Conservation (phyloP, 2,113 vertebrate species). For the Neolamprologus brichardi region DNA sequence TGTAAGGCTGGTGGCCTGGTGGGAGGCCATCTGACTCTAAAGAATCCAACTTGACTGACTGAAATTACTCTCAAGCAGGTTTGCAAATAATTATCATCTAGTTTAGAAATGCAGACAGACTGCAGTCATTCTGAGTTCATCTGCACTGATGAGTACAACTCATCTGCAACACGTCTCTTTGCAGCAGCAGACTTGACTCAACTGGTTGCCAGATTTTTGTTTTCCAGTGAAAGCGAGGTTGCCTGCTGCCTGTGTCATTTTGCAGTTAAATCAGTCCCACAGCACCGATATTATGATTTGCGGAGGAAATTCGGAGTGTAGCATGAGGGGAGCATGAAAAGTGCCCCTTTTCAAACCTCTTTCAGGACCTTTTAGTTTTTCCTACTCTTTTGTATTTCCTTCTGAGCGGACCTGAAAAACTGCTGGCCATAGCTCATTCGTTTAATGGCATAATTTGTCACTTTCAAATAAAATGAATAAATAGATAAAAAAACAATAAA, state of each 20-base stretch:
- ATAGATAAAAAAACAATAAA: neutral
- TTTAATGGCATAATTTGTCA: neutral
- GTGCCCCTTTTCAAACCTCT: neutral
- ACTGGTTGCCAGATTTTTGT: neutral
- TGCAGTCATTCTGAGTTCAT: neutral
- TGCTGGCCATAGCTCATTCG: neutral
- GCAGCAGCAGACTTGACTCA: neutral
- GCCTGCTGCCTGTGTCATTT: neutral
- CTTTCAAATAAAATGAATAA: neutral
- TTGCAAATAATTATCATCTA: neutral
- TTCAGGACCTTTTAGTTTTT: neutral
- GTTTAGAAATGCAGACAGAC: neutral
- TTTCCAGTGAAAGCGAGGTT: neutral
- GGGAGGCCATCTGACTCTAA: neutral
- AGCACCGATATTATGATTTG: neutral
- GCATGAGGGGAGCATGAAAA: neutral
- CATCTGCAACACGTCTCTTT: neutral
- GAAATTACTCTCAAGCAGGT: neutral
- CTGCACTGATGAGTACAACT: neutral
- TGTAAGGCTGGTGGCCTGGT: neutral
- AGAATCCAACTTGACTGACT: neutral
- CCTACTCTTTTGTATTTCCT: neutral
- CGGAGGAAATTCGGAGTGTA: accelerated
- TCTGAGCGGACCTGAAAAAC: neutral
- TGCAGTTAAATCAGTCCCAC: neutral